Evolutionary conservation across 2,797 vertebrate genomes (phyloP).

Genomic region (Synanceia verrucosa): DNA sequence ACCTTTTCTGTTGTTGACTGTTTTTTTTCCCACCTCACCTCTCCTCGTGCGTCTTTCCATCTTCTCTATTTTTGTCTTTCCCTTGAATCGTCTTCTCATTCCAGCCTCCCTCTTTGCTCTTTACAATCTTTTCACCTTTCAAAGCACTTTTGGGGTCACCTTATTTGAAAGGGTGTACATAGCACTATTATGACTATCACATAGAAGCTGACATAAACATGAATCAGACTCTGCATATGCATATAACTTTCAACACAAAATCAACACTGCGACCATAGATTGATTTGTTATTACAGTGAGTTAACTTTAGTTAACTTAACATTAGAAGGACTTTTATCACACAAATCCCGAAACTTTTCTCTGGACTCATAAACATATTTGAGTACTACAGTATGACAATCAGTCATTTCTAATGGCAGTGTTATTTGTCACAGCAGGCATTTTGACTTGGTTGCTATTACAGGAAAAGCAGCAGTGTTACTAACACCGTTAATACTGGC

Average conservation of each 20-base stretch:
- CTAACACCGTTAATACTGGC: background rate
- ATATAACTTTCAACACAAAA: background rate
- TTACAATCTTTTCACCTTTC: constrained; percentile 23
- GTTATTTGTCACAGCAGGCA: background rate
- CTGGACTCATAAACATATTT: background rate
- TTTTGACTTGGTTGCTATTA: background rate
- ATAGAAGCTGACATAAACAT: background rate
- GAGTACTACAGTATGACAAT: background rate
- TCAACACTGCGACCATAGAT: background rate
- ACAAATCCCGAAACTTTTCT: background rate
- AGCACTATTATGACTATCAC: background rate
- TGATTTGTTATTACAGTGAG: too few species aligned
- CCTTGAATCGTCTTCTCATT: background rate
- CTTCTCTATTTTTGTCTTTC: constrained; percentile 36
- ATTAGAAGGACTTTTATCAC: background rate
- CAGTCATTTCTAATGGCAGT: background rate
- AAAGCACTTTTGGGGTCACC: constrained; percentile 28
- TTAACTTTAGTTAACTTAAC: too few species aligned
- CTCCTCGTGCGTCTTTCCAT: constrained; percentile 16
- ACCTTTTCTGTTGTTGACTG: constrained; percentile 16
- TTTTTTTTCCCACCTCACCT: constrained; percentile 19
- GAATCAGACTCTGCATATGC: too few species aligned
- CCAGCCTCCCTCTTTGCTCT: constrained; percentile 16
- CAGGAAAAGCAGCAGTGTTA: background rate
- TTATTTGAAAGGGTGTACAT: constrained; percentile 6